Percentiles rank a stretch among this genome's conserved stretches.
phyloP scores from a whole-genome alignment of 2,113 vertebrate genomes.

The Tachycineta bicolor region DNA sequence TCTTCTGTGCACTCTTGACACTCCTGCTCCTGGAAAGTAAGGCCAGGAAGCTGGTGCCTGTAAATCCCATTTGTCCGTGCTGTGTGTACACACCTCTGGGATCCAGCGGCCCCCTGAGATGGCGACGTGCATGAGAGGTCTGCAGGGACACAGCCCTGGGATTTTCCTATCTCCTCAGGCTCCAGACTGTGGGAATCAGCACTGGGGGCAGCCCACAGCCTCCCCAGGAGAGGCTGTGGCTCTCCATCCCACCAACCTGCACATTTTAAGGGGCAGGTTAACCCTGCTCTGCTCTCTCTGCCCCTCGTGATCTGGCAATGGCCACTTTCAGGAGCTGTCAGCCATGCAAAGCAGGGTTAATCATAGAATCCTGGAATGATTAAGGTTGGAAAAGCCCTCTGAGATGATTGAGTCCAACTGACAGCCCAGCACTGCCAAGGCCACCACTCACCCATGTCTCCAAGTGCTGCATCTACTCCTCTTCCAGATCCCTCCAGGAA shows the following conservation, averaged over 20 bases:
- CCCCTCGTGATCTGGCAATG: neutral
- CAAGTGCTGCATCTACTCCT: neutral
- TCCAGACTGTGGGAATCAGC: neutral
- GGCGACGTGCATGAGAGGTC: neutral
- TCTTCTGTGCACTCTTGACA: neutral
- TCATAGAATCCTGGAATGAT: neutral
- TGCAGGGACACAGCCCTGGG: neutral
- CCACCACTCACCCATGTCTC: neutral
- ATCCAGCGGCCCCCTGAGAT: accelerated
- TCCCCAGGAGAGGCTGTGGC: neutral
- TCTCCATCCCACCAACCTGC: neutral
- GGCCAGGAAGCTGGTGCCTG: neutral
- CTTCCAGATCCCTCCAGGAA: neutral
- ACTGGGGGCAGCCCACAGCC: neutral
- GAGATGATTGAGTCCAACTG: neutral
- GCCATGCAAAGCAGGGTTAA: neutral
- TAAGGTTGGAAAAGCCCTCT: neutral
- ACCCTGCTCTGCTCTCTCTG: neutral
- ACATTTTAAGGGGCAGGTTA: neutral
- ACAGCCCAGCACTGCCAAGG: neutral
- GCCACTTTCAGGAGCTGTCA: neutral
- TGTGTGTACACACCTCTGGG: neutral
- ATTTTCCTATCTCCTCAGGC: neutral
- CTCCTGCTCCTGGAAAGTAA: neutral
- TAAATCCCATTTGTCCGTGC: neutral